Conservation (phyloP, 53 echinoderm and acorn worm species). For the Temnopleurus reevesii region DNA sequence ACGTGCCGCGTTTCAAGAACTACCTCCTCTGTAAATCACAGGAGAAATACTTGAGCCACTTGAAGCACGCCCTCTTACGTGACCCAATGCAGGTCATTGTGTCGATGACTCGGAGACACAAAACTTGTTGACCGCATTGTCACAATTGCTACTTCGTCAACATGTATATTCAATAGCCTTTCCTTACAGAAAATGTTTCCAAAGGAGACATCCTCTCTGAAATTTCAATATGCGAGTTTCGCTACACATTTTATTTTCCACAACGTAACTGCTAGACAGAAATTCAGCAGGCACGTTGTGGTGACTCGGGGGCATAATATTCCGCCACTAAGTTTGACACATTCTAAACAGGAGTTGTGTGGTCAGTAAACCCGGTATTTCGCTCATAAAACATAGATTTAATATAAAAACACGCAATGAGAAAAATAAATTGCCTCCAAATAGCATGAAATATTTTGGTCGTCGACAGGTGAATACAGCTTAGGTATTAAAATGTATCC, state of each 20-base stretch:
- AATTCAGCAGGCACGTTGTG: neutral
- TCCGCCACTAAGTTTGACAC: neutral
- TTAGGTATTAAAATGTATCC: no score
- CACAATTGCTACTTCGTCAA: neutral
- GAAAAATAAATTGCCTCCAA: no score
- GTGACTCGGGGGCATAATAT: neutral
- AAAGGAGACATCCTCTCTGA: neutral
- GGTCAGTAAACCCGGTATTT: no score
- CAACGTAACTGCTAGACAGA: neutral
- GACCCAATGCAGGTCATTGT: neutral
- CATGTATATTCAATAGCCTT: slow-evolving; percentile 15
- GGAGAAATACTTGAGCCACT: neutral
- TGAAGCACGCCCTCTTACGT: slow-evolving; percentile 26
- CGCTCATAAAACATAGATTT: no score
- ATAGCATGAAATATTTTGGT: no score
- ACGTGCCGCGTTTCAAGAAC: slow-evolving; percentile 28
- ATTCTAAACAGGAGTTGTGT: no score
- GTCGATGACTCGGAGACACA: neutral
- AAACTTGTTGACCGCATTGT: slow-evolving; percentile 39
- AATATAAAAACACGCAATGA: no score
- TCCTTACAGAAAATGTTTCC: neutral
- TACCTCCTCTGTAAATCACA: neutral
- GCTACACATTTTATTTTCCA: neutral
- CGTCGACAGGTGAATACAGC: no score
- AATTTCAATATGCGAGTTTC: neutral